Evolutionary conservation across 2,888 invertebrate species (phyloP).

Genomic region (Drosophila buzzatii): DNA sequence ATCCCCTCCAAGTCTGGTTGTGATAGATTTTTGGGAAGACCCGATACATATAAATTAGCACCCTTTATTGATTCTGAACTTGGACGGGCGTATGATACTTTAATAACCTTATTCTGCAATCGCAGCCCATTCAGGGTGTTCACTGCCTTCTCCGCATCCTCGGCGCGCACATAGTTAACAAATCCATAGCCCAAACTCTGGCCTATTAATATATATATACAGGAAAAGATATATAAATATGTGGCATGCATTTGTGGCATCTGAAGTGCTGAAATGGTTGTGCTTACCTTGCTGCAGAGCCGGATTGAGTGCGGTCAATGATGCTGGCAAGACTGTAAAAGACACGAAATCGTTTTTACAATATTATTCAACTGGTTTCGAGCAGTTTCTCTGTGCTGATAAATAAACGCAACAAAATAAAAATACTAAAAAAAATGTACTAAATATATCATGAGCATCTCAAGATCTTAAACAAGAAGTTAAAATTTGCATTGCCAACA

Average conservation of each 20-base stretch:
- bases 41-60: constrained; percentile 98
- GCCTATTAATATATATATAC: constrained; percentile 86
- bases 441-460: too few relatives aligned
- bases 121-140: constrained; percentile 98
- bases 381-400: background rate
- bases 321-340: constrained; percentile 83
- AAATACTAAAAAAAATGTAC: too few relatives aligned
- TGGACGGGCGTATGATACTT: constrained; percentile 98
- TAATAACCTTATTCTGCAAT: constrained; percentile 99
- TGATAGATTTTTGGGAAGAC: constrained; percentile 98
- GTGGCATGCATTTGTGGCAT: background rate
- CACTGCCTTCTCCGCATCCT: constrained; percentile 99
- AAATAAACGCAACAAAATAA: background rate
- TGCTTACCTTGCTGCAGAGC: constrained; percentile 84
- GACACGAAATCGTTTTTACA: constrained; percentile 24
- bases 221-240: background rate
- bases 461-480: background rate
- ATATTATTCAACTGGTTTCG: constrained; percentile 9
- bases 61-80: constrained; percentile 99
- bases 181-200: constrained; percentile 99
- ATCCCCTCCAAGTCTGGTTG: constrained; percentile 97
- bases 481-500: too few relatives aligned
- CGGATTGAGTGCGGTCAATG: constrained; percentile 84
- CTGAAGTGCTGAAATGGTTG: background rate
- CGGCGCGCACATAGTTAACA: constrained; percentile 99